Evolutionary conservation across 2,888 invertebrate species (phyloP), one percentile per base, ranked within the genome.

Genomic region (Oligia strigilis): DNA sequence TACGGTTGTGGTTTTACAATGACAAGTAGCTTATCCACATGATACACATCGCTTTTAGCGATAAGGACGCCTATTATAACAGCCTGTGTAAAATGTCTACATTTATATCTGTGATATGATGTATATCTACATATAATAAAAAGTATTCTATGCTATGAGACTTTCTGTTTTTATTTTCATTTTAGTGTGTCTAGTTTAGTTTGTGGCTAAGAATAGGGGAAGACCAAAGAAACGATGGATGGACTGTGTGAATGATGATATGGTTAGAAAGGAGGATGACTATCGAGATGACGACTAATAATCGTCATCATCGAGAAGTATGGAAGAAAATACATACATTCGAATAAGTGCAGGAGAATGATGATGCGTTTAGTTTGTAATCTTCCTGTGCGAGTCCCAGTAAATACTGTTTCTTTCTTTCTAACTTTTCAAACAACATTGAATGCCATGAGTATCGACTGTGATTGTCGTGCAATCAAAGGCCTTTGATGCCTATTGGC

Each of bases 1-100:
- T 86, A 88, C 84, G 86, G 55, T 87, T 90, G 87, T 87, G 83
- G 80, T 84, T 81, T 82, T 81, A 83, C 84, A 88, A 84, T 85
- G 84, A 81, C 83, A 46, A 46, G 46, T 77, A 66, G 65, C 66
- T 83, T 78, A 77, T 79, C 81, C 76, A 82, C 71, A 83, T 83
- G 81, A 75, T 75, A 82, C 29, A 29, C 29, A 29, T 29, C 29
- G 29, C 29, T 40, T 40, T 40, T 40, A 5, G 40, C 40, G 5
- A 5, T 40, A 40, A 40, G 40, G 5, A 40, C 40, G 40, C 40
- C 40, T 40, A 40, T 5, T 40, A 5, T 43, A 14, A 14, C 49
- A 49, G 13, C 49, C 17, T 17, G 17, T 19, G 2, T 52, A 52
- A 52, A 52, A 52, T 52, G 52, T 52, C 52, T 14, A 14, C 49